Percentiles rank a stretch among this genome's conserved stretches.
phyloP scores from a whole-genome alignment of 2,797 vertebrate genomes.

The Lagodon rhomboides region DNA sequence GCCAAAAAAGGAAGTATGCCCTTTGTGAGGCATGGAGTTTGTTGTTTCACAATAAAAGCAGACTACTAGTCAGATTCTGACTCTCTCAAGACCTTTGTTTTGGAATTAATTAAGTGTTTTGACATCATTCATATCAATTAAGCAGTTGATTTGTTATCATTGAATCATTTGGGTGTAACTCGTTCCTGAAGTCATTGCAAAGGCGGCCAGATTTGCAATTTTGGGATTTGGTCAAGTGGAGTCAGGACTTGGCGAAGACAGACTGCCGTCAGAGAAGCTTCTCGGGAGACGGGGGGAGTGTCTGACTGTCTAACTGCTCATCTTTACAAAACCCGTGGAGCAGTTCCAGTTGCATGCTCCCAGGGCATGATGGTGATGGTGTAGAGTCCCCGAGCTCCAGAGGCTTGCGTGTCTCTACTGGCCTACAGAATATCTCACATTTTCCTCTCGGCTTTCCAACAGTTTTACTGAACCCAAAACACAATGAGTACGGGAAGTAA shows the following conservation, averaged over 20 bases:
- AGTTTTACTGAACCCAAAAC: constrained; percentile 7
- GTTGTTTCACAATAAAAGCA: not conserved
- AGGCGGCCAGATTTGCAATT: constrained; percentile 39
- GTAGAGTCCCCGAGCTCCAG: constrained; percentile 4
- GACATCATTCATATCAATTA: not conserved
- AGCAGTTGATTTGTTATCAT: constrained; percentile 23
- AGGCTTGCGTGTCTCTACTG: constrained; percentile 36
- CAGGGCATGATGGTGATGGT: constrained; percentile 18
- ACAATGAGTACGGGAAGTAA: not conserved
- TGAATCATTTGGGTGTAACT: constrained; percentile 18
- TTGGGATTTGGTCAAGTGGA: constrained; percentile 17
- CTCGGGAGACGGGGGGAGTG: not conserved
- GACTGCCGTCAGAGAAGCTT: constrained; percentile 22
- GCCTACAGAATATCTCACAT: constrained; percentile 18
- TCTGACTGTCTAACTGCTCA: not conserved
- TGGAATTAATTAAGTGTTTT: not conserved
- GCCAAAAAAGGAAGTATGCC: constrained; percentile 11
- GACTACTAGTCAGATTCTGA: not conserved
- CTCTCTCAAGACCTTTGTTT: not conserved
- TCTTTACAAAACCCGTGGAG: constrained; percentile 23
- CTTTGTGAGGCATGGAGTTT: not conserved
- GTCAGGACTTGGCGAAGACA: constrained; percentile 39
- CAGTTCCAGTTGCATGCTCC: constrained; percentile 44
- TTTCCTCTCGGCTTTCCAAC: constrained; percentile 41
- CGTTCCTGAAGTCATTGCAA: constrained; percentile 3